phyloP scores from a whole-genome alignment of 2,888 invertebrate species.

The Aspidiotus destructor region DNA sequence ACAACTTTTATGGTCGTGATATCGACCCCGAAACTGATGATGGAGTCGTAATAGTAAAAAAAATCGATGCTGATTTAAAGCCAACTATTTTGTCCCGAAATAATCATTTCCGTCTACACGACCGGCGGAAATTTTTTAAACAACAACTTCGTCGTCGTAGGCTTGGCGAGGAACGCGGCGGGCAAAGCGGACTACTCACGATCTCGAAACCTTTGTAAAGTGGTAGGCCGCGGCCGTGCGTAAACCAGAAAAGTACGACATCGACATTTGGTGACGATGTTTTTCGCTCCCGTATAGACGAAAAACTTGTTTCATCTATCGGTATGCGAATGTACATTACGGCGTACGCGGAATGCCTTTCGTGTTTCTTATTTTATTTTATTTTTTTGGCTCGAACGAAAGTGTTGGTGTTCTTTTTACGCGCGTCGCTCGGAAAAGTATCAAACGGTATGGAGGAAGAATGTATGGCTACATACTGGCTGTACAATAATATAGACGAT shows the following conservation, averaged over 20 bases:
- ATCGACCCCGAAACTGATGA: no score
- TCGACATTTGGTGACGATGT: no score
- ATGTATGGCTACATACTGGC: not conserved
- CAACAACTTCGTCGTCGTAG: not conserved
- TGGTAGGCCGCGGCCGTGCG: not conserved
- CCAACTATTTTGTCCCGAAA: conserved; percentile 23
- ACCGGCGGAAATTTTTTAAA: not conserved
- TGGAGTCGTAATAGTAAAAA: not conserved
- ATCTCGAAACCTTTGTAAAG: conserved; percentile 1
- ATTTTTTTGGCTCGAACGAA: conserved; percentile 24
- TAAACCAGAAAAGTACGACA: no score
- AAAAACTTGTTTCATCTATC: no score
- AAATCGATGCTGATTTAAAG: conserved; percentile 20
- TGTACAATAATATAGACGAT: conserved; percentile 10
- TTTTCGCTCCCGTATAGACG: no score
- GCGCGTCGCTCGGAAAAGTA: not conserved
- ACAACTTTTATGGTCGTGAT: not conserved
- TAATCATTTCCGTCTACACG: conserved; percentile 22
- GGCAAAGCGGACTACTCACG: conserved; percentile 10
- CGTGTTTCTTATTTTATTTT: conserved; percentile 6
- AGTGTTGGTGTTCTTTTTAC: conserved; percentile 6
- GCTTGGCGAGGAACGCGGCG: conserved; percentile 6
- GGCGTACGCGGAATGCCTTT: no score
- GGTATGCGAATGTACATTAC: no score
- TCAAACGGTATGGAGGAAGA: not conserved